Conservation (phyloP, 2,113 vertebrate genomes). For the Motacilla tschutschensis region DNA sequence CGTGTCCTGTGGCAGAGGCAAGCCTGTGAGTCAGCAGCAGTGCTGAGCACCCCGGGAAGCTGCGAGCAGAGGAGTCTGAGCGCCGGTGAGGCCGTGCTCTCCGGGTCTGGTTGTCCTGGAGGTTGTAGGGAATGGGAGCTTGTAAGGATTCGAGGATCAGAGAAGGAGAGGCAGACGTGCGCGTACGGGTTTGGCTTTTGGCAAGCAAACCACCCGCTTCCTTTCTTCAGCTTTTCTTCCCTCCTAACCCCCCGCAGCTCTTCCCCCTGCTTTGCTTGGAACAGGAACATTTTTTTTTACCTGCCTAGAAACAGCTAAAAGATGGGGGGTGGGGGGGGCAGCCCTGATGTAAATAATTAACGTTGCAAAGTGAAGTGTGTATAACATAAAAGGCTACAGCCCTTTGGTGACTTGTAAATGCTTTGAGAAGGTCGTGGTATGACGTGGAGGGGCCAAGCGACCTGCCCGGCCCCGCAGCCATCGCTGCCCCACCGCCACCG, state of each 20-base stretch:
- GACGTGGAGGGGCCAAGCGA: slow-evolving; percentile 69
- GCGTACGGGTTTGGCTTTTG: background rate
- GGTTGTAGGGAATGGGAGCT: slow-evolving; percentile 31
- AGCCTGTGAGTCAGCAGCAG: background rate
- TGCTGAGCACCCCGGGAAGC: slow-evolving; percentile 19
- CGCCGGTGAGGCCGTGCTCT: background rate
- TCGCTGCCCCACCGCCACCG: slow-evolving; percentile 53
- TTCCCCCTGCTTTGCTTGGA: slow-evolving; percentile 42
- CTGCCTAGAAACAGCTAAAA: slow-evolving; percentile 61
- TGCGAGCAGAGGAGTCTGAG: background rate
- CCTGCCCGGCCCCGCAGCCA: slow-evolving; percentile 58
- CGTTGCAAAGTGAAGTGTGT: slow-evolving; percentile 73
- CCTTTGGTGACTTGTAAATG: slow-evolving; percentile 77
- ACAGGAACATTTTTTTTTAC: slow-evolving; percentile 12
- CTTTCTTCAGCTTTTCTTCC: slow-evolving; percentile 57
- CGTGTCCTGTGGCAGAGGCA: background rate
- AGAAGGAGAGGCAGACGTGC: slow-evolving; percentile 14
- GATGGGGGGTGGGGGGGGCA: background rate
- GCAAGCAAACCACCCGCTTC: slow-evolving; percentile 48
- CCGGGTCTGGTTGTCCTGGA: slow-evolving; percentile 9
- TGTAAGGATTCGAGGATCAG: slow-evolving; percentile 22
- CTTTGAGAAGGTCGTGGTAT: slow-evolving; percentile 68
- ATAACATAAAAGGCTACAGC: slow-evolving; percentile 70
- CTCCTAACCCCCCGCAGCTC: slow-evolving; percentile 12
- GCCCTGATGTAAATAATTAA: slow-evolving; percentile 75